phyloP scores from a whole-genome alignment of 2,888 invertebrate genomes.

The Netelia melanura region DNA sequence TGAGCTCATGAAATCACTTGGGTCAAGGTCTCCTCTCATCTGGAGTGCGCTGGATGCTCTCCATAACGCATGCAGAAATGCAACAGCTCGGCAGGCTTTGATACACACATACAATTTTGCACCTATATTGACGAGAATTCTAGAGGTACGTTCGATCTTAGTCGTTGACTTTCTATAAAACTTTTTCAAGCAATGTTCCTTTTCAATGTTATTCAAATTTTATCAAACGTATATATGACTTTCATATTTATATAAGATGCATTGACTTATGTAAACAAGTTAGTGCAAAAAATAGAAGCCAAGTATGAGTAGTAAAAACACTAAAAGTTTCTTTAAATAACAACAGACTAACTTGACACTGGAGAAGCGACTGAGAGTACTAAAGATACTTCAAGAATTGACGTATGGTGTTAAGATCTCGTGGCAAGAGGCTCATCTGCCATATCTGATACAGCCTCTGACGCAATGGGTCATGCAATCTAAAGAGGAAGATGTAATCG shows the following conservation, averaged over 20 bases:
- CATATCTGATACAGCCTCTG: constrained; percentile 88
- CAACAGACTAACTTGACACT: constrained; percentile 85
- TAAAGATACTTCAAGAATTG: constrained; percentile 90
- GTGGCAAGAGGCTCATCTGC: constrained; percentile 92
- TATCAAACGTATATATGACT: too few relatives aligned
- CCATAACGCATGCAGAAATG: constrained; percentile 88
- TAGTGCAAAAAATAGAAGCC: too few relatives aligned
- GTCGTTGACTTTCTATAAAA: background rate
- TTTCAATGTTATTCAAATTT: background rate
- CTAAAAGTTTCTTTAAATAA: background rate
- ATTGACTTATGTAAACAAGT: too few relatives aligned
- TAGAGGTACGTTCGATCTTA: constrained; percentile 84
- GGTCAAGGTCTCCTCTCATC: constrained; percentile 86
- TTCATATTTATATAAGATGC: too few relatives aligned
- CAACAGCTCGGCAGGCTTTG: constrained; percentile 87
- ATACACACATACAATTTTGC: constrained; percentile 90
- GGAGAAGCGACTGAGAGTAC: constrained; percentile 88
- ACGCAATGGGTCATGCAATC: constrained; percentile 88
- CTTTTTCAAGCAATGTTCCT: background rate
- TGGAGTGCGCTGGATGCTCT: constrained; percentile 90
- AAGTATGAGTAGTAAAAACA: too few relatives aligned
- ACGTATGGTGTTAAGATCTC: constrained; percentile 92
- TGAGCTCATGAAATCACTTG: constrained; percentile 87
- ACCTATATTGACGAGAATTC: constrained; percentile 88
- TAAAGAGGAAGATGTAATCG: constrained; percentile 85